phyloP scores from a whole-genome alignment of 2,888 invertebrate species.

The Galerucella nymphaeae region DNA sequence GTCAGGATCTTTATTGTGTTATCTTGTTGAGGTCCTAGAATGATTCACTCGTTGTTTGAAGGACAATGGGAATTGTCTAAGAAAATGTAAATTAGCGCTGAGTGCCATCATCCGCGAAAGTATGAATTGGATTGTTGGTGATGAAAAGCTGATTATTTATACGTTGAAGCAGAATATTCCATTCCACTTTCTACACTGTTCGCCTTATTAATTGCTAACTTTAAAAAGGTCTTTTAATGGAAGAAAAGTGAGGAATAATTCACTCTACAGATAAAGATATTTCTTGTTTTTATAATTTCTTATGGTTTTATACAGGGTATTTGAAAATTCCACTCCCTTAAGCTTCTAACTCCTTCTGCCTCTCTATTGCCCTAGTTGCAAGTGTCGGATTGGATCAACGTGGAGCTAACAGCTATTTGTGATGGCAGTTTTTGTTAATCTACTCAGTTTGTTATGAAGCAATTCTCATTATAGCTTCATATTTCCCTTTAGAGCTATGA shows the following conservation, averaged over 20 bases:
- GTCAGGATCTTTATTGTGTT: not conserved
- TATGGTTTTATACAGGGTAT: not conserved
- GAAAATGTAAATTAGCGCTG: slow-evolving; percentile 5
- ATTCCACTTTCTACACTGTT: not conserved
- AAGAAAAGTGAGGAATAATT: not conserved
- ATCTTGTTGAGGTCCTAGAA: not conserved
- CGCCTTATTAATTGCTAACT: not conserved
- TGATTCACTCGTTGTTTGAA: not conserved
- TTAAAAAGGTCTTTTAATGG: not conserved
- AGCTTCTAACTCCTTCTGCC: no score
- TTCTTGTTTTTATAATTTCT: no score
- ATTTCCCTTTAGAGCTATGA: not conserved
- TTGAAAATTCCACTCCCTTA: no score
- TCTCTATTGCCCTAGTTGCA: no score
- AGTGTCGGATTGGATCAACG: no score
- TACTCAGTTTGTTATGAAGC: no score
- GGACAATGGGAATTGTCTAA: not conserved
- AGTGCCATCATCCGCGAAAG: slow-evolving; percentile 3
- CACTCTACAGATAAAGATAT: no score
- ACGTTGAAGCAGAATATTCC: not conserved
- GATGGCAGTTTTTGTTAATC: no score
- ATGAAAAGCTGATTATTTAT: slow-evolving; percentile 1
- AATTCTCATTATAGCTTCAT: not conserved
- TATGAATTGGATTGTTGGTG: not conserved
- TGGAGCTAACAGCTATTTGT: no score